Base-by-base conservation (phyloP, 2,888 invertebrate genomes). In the Scotopteryx bipunctaria region DNA sequence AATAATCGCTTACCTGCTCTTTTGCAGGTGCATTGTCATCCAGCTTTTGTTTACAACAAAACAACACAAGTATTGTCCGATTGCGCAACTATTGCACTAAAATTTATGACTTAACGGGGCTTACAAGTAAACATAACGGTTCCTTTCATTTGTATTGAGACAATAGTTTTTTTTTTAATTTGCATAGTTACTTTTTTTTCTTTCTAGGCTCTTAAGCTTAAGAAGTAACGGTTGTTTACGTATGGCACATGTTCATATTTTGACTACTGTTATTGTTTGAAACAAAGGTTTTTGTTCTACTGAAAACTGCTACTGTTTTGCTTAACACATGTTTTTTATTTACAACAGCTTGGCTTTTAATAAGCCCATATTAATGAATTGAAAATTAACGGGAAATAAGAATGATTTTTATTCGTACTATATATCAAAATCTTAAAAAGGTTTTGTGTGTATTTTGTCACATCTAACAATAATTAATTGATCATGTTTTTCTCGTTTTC, bases 1-100 rank as follows among this genome's bases (percentile, higher is more conserved):
- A 80, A 87, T 86, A 89, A 89, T 88, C 79, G 76, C 70, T 81
- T 88, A 89, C 87, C 89, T 89, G 87, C 75, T 44, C 51, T 71
- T 75, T 72, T 64, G 73, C 87, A 88, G 87, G 89, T 88, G 86
- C 78, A 84, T 82, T 81, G 79, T 75, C 71, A 23, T 23, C 56
- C 66, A 69, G 63, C 73, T 73, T 64, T 81, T 79, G 78, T 82
- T 72, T 74, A 72, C 62, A 62, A 49, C 46, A 40, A 44, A 42
- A 41, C 27, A 49, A 31, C 33, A 38, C 46, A 42, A 48, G 64
- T 66, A 73, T 81, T 79, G 78, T 78, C 67, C 72, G 71, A 73
- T 87, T 89, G 87, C 76, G 81, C 85, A 88, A 80, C 64, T 68
- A 71, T 81, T 79, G 74, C 72, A 73, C 69, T 72, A 46, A 46